A percentile compares a stretch with the other conserved stretches of the same genome.
These are phyloP conservation scores for Phrynocephalus forsythii DNA, from an alignment of 2,797 vertebrate species.

Conservation along the genomic window DNA sequence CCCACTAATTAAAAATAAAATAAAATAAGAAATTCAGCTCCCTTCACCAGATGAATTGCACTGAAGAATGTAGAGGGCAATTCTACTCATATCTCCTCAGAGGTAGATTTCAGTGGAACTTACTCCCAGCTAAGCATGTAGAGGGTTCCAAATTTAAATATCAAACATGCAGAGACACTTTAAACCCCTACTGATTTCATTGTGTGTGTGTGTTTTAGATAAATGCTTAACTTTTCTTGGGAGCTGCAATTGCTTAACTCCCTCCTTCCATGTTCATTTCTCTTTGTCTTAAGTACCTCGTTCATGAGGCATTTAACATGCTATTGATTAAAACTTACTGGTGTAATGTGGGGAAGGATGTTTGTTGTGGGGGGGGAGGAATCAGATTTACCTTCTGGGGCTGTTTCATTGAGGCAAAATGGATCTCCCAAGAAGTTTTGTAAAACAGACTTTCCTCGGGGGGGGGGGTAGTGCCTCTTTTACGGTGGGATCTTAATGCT, in stretches of 20 bases:
- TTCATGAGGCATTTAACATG: not conserved
- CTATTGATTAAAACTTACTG: not conserved
- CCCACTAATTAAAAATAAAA: not conserved
- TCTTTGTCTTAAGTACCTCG: not conserved
- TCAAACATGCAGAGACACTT: not conserved
- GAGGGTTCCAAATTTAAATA: conserved; percentile 1
- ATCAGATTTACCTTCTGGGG: conserved; percentile 50
- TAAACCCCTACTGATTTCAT: not conserved
- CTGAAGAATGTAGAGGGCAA: not conserved
- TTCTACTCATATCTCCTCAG: not conserved
- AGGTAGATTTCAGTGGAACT: not conserved
- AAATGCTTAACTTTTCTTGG: not conserved
- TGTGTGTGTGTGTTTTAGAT: not conserved
- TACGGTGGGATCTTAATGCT: not conserved
- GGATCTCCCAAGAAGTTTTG: conserved; percentile 53
- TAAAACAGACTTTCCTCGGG: conserved; percentile 48
- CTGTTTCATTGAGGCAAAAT: conserved; percentile 51
- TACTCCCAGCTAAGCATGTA: conserved; percentile 1
- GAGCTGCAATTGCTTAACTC: not conserved
- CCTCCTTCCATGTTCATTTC: not conserved
- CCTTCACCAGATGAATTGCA: conserved; percentile 39
- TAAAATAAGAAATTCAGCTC: not conserved
- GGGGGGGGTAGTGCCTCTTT: conserved; percentile 35
- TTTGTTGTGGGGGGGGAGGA: conserved; percentile 33
- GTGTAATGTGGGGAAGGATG: conserved; percentile 1